Conservation (phyloP, 2,797 vertebrate species). For the Neosilurus mollespiculum region DNA sequence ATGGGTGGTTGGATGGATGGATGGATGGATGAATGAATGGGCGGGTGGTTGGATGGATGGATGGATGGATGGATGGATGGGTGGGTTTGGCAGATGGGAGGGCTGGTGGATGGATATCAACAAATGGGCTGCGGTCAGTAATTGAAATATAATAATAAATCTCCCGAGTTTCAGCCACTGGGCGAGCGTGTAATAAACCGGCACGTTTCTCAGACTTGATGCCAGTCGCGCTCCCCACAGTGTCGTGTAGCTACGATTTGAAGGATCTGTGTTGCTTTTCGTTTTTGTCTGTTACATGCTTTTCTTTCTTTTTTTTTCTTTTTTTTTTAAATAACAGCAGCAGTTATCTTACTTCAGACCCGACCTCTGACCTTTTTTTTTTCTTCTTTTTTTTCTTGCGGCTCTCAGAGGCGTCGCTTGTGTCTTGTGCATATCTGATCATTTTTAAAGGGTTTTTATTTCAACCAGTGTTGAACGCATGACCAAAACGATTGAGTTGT, state of each 20-base stretch:
- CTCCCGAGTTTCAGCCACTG: background rate
- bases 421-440: conserved; percentile 72
- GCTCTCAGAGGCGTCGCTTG: conserved; percentile 76
- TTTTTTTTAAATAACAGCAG: conserved; percentile 42
- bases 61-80: background rate
- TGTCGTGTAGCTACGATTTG: conserved; percentile 74
- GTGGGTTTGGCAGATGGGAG: too few species aligned
- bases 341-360: conserved; percentile 72
- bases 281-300: conserved; percentile 78
- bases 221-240: conserved; percentile 71
- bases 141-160: background rate
- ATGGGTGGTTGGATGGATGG: background rate
- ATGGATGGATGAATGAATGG: background rate
- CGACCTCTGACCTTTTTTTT: conserved; percentile 72
- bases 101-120: background rate
- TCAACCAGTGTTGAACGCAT: conserved; percentile 76
- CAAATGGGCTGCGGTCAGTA: conserved; percentile 9
- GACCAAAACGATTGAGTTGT: conserved; percentile 72
- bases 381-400: conserved; percentile 44
- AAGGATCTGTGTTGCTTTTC: conserved; percentile 72
- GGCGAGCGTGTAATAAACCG: background rate
- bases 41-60: background rate
- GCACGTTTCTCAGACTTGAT: conserved; percentile 50
- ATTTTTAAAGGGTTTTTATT: conserved; percentile 50
- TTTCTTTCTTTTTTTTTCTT: conserved; percentile 7